Evolutionary conservation across 2,797 vertebrate species (phyloP).

Genomic region (Menidia menidia): DNA sequence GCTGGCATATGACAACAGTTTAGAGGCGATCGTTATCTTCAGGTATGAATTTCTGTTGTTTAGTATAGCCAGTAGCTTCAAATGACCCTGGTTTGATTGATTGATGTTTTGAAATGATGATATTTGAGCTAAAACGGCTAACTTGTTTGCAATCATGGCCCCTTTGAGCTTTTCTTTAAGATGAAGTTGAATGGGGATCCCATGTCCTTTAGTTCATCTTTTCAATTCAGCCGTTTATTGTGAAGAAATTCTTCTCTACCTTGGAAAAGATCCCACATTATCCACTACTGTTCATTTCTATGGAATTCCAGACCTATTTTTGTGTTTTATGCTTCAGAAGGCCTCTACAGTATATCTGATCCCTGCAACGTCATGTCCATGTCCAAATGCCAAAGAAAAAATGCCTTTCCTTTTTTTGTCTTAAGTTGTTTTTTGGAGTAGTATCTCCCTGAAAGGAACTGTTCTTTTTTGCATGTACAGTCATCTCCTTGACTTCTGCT

Average conservation of each 20-base stretch:
- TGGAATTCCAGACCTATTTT: background rate
- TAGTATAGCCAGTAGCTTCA: too few species aligned
- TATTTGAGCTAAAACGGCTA: too few species aligned
- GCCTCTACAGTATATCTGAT: too few species aligned
- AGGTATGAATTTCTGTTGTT: too few species aligned
- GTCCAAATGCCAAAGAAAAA: background rate
- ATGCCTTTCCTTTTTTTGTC: background rate
- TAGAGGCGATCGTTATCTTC: too few species aligned
- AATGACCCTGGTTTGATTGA: too few species aligned
- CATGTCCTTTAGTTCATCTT: background rate
- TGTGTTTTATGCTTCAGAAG: too few species aligned
- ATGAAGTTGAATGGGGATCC: background rate
- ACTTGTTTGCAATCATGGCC: background rate
- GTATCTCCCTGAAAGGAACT: slow-evolving; percentile 23
- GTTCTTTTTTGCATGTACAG: slow-evolving; percentile 21
- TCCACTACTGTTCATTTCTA: background rate
- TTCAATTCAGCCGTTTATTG: background rate
- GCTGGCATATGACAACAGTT: too few species aligned
- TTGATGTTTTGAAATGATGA: too few species aligned
- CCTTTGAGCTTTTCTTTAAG: background rate
- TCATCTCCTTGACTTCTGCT: slow-evolving; percentile 65
- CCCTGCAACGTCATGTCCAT: too few species aligned
- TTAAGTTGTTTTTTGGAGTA: background rate
- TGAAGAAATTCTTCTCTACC: background rate
- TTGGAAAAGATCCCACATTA: background rate